Base-by-base conservation (phyloP, 2,113 vertebrate genomes). In the Thunnus maccoyii region DNA sequence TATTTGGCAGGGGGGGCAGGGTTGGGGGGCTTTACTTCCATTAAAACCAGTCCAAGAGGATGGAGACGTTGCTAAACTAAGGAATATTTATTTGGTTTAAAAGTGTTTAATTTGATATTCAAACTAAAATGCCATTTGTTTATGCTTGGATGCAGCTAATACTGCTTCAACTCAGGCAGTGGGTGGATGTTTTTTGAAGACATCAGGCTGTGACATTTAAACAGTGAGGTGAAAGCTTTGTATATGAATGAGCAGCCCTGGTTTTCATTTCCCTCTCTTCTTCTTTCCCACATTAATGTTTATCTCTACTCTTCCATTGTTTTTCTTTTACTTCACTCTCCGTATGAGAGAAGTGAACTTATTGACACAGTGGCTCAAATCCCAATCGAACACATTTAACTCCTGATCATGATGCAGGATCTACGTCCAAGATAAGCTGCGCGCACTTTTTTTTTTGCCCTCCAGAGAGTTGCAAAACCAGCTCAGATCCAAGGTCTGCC, bases 171-270 rank as follows among this genome's bases (percentile, higher is more conserved):
- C 30, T 65, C 36, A 56, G 54, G 5, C 22, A 36, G 82, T 77
- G 68, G 71, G 62, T 68, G 76, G 72, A 66, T 64, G 30, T 46
- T 71, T 78, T 65, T 82, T 62, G 16, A 65, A 67, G 32, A 74
- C 47, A 70, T 41, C 22, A 44, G 46, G 51, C 16, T 63, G 52
- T 81, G 82, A 80, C 64, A 82, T 84, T 84, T 82, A 71, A 76
- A 79, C 60, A 74, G 60, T 3, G 9, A 22, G 32, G 48, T 69
- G 51, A 88, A 69, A 78, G 51, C 51, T 76, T 36, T 67, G 52
- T 17, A 57, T 9, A 25, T 66, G 16, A 77, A 69, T 30, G 18
- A 79, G 52, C 27, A 56, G 44, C 48, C n/a, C 62, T 76, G 65
- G 2, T 63, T 69, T 72, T 77, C 75, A 67, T 87, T 77, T 76